A percentile compares a stretch with the other conserved stretches of the same genome.
These are phyloP conservation scores for Dryoscopus gambensis DNA, from an alignment of 2,113 vertebrate genomes.

Conservation along the genomic window DNA sequence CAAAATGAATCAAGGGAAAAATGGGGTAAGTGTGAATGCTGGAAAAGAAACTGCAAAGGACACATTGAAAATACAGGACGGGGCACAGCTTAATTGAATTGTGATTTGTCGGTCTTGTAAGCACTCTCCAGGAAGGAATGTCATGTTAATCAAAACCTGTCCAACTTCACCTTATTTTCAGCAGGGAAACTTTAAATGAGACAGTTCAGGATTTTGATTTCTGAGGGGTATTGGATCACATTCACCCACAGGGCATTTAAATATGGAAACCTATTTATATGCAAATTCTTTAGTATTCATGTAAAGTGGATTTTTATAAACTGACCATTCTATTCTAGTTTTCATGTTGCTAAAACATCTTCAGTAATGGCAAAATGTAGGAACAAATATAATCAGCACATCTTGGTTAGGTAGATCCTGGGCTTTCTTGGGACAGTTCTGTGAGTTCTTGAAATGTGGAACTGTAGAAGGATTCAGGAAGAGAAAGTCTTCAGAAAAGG, in stretches of 20 bases:
- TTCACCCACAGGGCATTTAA: conserved; percentile 38
- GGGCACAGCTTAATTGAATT: conserved; percentile 17
- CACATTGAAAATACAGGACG: not conserved
- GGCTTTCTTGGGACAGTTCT: not conserved
- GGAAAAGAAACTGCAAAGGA: not conserved
- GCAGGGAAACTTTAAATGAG: conserved; percentile 40
- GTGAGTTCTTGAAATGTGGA: not conserved
- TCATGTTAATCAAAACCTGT: conserved; percentile 27
- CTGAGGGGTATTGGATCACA: not conserved
- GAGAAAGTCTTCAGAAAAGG: not conserved
- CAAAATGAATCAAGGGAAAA: not conserved
- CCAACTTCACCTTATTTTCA: not conserved
- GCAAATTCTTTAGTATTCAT: conserved; percentile 53
- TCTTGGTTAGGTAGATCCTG: not conserved
- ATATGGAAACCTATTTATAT: conserved; percentile 64
- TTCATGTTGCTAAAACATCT: conserved; percentile 41
- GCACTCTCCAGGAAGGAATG: conserved; percentile 10
- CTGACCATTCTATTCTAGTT: conserved; percentile 10
- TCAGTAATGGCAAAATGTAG: conserved; percentile 4
- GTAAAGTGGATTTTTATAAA: conserved; percentile 40
- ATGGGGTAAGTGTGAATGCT: not conserved
- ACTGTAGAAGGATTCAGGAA: not conserved
- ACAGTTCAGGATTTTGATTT: conserved; percentile 28
- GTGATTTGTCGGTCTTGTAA: conserved; percentile 41
- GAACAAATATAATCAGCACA: not conserved